phyloP scores from a whole-genome alignment of 2,888 invertebrate species.

The Stratiomys singularior region DNA sequence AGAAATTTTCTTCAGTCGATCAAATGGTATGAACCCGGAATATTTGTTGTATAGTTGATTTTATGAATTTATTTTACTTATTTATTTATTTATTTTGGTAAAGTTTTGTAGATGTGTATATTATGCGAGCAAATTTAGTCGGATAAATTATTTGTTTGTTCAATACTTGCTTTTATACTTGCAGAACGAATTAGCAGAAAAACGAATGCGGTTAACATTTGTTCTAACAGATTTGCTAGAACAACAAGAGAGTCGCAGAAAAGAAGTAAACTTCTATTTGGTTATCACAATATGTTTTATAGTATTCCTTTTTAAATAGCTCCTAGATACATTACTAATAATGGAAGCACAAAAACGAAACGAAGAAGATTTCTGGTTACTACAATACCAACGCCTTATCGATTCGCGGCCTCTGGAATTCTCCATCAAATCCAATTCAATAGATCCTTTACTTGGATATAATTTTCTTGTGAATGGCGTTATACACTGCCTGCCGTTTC shows the following conservation, averaged over 20 bases:
- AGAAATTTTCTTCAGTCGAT: constrained; percentile 73
- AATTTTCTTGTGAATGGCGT: constrained; percentile 77
- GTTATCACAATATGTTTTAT: background rate
- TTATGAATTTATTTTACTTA: too few species aligned
- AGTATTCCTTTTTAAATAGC: constrained; percentile 64
- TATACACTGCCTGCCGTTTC: constrained; percentile 80
- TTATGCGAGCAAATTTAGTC: too few species aligned
- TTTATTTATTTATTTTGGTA: too few species aligned
- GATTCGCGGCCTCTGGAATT: constrained; percentile 78
- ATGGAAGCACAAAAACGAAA: constrained; percentile 73
- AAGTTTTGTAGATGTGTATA: too few species aligned
- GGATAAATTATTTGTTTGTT: too few species aligned
- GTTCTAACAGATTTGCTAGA: constrained; percentile 75
- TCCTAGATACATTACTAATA: constrained; percentile 74
- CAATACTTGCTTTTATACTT: constrained; percentile 48
- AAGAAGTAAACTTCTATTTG: constrained; percentile 49
- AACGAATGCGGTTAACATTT: constrained; percentile 74
- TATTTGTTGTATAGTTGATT: too few species aligned
- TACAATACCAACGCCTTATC: constrained; percentile 84
- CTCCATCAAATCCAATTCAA: constrained; percentile 70
- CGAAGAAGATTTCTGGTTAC: constrained; percentile 75
- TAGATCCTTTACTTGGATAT: constrained; percentile 76
- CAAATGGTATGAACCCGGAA: constrained; percentile 70
- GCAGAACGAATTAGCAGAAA: constrained; percentile 74
- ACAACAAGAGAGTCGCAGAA: constrained; percentile 74